Conservation (phyloP, 1,140 invertebrate genomes). For the Brachionus manjavacas region DNA sequence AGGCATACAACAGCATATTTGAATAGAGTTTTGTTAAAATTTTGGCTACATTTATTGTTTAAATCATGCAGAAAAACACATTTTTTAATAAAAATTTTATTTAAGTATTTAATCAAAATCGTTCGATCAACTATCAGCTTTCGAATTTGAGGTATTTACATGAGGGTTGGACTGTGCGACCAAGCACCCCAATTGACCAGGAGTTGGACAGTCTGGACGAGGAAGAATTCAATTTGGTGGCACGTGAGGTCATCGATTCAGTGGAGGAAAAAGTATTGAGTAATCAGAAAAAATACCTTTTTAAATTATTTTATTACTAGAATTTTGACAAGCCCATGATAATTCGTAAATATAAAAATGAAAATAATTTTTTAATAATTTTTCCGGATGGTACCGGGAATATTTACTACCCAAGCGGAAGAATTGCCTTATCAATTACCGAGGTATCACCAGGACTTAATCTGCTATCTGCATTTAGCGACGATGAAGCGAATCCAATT, state of each 20-base stretch:
- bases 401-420: slow-evolving; percentile 54
- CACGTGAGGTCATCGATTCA: background rate
- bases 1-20: background rate
- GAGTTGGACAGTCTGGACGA: background rate
- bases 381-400: slow-evolving; percentile 57
- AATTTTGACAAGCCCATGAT: background rate
- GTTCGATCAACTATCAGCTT: slow-evolving; percentile 57
- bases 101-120: slow-evolving; percentile 47
- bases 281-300: slow-evolving; percentile 45
- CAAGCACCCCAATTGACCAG: slow-evolving; percentile 47
- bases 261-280: background rate
- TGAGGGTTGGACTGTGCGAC: slow-evolving; percentile 55
- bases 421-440: slow-evolving; percentile 50
- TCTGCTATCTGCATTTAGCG: background rate
- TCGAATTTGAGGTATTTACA: slow-evolving; percentile 55
- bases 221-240: slow-evolving; percentile 10
- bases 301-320: background rate
- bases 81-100: too few relatives aligned
- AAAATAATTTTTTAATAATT: slow-evolving; percentile 44
- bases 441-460: slow-evolving; percentile 45
- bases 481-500: background rate
- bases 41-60: too few relatives aligned
- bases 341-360: slow-evolving; percentile 34
- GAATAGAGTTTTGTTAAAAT: too few relatives aligned
- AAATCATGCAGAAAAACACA: too few relatives aligned